These are phyloP conservation scores for Turritopsis rubra DNA, from an alignment of 30 jellyfish, hydroid and myxozoan genomes.

Conservation along the genomic window DNA sequence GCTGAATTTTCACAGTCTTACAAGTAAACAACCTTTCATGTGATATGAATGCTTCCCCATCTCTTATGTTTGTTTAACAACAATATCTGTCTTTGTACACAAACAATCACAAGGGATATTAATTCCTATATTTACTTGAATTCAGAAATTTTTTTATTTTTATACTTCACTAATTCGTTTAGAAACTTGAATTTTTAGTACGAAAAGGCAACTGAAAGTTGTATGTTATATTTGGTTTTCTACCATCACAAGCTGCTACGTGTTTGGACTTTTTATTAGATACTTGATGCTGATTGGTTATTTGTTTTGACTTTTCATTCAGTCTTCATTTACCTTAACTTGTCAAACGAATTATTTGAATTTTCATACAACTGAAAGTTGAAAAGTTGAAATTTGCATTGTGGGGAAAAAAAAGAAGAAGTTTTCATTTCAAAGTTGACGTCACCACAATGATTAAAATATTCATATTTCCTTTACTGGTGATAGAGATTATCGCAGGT, in stretches of 20 bases:
- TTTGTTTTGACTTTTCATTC: background rate
- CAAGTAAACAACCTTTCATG: background rate
- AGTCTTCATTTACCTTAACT: background rate
- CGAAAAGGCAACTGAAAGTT: too few species aligned
- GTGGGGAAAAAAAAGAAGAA: too few species aligned
- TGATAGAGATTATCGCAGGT: too few species aligned
- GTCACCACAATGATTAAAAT: too few species aligned
- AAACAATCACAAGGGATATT: background rate
- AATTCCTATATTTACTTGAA: background rate
- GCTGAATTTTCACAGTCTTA: background rate
- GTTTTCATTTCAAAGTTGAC: too few species aligned
- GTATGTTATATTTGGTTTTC: too few species aligned
- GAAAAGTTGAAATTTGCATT: too few species aligned
- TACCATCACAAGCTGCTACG: background rate
- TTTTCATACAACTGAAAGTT: too few species aligned
- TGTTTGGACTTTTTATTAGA: background rate
- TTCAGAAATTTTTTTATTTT: background rate
- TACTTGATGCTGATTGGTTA: background rate
- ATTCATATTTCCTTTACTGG: too few species aligned
- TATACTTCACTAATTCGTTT: background rate
- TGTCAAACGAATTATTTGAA: too few species aligned
- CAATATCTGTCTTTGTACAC: background rate
- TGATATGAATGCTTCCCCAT: background rate
- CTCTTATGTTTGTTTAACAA: background rate
- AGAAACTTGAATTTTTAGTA: too few species aligned